phyloP scores from a whole-genome alignment of 2,797 vertebrate genomes.

The Sparidentex hasta region DNA sequence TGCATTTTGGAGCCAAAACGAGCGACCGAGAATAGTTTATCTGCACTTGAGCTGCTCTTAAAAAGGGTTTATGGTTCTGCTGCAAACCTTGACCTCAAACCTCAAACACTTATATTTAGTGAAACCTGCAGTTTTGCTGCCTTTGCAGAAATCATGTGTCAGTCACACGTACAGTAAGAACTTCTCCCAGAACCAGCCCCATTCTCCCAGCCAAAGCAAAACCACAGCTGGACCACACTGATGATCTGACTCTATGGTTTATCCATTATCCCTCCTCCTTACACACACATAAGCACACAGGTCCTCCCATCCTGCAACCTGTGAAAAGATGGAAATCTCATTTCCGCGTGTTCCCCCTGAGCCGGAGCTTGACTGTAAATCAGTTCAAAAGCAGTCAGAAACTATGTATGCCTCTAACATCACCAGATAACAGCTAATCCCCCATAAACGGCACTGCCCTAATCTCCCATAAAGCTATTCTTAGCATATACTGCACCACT shows the following conservation, averaged over 20 bases:
- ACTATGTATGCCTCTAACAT: slow-evolving; percentile 38
- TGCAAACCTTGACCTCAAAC: slow-evolving; percentile 60
- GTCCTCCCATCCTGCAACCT: slow-evolving; percentile 21
- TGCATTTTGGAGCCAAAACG: slow-evolving; percentile 59
- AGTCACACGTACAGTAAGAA: slow-evolving; percentile 10
- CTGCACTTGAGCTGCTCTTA: slow-evolving; percentile 57
- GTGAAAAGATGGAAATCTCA: slow-evolving; percentile 53
- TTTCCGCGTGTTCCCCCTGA: slow-evolving; percentile 29
- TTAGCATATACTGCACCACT: slow-evolving; percentile 49
- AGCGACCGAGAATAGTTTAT: slow-evolving; percentile 52
- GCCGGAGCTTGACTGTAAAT: slow-evolving; percentile 55
- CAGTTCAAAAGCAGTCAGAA: slow-evolving; percentile 23
- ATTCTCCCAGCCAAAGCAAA: slow-evolving; percentile 4
- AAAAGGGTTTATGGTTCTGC: slow-evolving; percentile 61
- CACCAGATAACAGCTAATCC: slow-evolving; percentile 62
- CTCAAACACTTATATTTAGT: slow-evolving; percentile 24
- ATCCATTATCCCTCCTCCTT: slow-evolving; percentile 36
- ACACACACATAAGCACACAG: slow-evolving; percentile 31
- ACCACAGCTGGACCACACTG: slow-evolving; percentile 38
- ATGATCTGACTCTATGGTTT: slow-evolving; percentile 42
- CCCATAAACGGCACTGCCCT: slow-evolving; percentile 57
- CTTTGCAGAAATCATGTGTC: slow-evolving; percentile 28
- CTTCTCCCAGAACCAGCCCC: slow-evolving; percentile 11
- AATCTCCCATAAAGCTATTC: slow-evolving; percentile 62
- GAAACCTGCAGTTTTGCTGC: slow-evolving; percentile 32